These are phyloP conservation scores for Plemyria rubiginata DNA, from an alignment of 2,888 invertebrate species.

Conservation along the genomic window DNA sequence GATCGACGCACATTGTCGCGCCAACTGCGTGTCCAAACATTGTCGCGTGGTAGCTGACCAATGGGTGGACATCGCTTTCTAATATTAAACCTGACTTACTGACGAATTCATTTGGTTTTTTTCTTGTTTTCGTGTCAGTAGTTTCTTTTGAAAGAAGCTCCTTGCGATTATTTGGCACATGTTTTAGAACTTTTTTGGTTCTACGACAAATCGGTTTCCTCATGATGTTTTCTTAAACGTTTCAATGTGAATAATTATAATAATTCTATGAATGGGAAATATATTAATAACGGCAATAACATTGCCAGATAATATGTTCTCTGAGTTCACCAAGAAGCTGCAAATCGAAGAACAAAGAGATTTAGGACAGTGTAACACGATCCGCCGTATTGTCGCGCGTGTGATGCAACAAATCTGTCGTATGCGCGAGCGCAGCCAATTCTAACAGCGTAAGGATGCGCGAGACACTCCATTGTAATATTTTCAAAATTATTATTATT, in stretches of 20 bases:
- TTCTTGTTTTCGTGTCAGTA: too few species aligned
- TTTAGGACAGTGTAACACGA: conserved; percentile 81
- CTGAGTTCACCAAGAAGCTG: conserved; percentile 44
- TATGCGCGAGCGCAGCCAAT: conserved; percentile 48
- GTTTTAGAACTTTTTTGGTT: too few species aligned
- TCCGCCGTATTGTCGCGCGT: conserved; percentile 67
- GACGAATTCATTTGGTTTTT: too few species aligned
- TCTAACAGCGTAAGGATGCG: conserved; percentile 26
- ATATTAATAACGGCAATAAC: not conserved
- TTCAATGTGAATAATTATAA: too few species aligned
- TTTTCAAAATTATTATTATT: not conserved
- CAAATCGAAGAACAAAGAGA: conserved; percentile 74
- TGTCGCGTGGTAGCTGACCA: conserved; percentile 49
- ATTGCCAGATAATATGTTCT: not conserved
- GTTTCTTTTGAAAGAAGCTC: too few species aligned
- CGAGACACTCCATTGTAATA: not conserved
- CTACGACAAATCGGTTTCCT: too few species aligned
- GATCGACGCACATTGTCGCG: conserved; percentile 71
- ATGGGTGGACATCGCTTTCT: conserved; percentile 1
- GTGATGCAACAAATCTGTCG: conserved; percentile 77
- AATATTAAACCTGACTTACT: not conserved
- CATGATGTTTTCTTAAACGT: too few species aligned
- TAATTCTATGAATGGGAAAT: too few species aligned
- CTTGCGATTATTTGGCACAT: too few species aligned
- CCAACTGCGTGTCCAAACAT: conserved; percentile 71